phyloP scores from a whole-genome alignment of 2,797 vertebrate species.

The Mormyrops boulengeri region DNA sequence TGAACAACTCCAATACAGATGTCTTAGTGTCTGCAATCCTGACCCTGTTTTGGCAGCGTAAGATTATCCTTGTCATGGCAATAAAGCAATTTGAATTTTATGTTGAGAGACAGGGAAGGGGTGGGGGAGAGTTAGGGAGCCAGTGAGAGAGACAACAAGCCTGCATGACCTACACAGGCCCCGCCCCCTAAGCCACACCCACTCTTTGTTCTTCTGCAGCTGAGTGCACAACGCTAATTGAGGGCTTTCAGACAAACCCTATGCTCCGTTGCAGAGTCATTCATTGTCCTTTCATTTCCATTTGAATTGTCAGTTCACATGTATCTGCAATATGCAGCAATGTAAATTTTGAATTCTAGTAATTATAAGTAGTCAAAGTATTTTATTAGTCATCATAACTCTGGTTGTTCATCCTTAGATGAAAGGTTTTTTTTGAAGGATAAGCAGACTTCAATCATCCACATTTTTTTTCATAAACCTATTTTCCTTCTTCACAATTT shows the following conservation, averaged over 20 bases:
- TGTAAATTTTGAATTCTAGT: neutral
- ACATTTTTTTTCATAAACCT: neutral
- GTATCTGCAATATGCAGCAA: neutral
- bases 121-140: conserved; percentile 20
- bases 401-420: neutral
- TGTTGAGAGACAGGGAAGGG: conserved; percentile 26
- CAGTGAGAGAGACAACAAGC: conserved; percentile 26
- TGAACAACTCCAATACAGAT: neutral
- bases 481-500: neutral
- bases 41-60: neutral
- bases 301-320: neutral
- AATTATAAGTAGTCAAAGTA: neutral
- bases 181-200: neutral
- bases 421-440: neutral
- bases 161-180: neutral
- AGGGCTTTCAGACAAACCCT: neutral
- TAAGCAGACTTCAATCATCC: neutral
- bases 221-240: neutral
- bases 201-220: neutral
- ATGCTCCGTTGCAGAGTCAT: neutral
- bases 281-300: neutral
- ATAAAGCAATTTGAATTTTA: neutral
- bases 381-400: neutral
- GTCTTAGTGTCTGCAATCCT: neutral
- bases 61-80: neutral